Evolutionary conservation across 2,113 vertebrate genomes (phyloP).

Genomic region (Paracanthobrama guichenoti): DNA sequence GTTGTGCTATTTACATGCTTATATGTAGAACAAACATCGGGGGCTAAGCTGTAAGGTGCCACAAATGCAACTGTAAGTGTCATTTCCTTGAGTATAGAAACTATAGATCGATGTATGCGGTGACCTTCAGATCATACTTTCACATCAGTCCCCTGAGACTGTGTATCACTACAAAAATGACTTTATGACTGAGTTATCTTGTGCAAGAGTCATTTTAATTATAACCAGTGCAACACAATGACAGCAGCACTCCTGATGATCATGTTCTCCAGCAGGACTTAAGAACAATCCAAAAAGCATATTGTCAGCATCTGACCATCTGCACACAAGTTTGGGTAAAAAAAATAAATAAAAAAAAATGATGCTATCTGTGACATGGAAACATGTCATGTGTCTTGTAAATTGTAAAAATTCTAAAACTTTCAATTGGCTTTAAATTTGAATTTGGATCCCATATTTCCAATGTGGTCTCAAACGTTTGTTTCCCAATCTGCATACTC

Average conservation of each 20-base stretch:
- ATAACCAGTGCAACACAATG: not conserved
- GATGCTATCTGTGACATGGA: not conserved
- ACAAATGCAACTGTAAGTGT: not conserved
- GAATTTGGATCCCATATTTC: not conserved
- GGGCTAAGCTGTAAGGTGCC: not conserved
- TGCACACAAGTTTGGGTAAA: not conserved
- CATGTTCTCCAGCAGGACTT: not conserved
- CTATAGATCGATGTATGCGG: not conserved
- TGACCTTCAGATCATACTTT: not conserved
- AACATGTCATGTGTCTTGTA: too few species aligned
- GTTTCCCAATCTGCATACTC: not conserved
- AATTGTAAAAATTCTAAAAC: not conserved
- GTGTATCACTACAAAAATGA: not conserved
- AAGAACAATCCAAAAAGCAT: not conserved
- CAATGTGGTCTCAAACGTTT: not conserved
- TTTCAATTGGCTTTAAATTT: not conserved
- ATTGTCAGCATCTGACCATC: not conserved
- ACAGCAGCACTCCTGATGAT: not conserved
- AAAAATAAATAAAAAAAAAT: too few species aligned
- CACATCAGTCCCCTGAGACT: not conserved
- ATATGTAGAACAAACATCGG: not conserved
- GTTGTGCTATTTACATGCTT: not conserved
- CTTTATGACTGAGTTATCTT: not conserved
- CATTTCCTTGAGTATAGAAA: not conserved
- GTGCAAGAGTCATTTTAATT: conserved; percentile 7